A percentile compares a stretch with the other conserved stretches of the same genome.
These are phyloP conservation scores for Stigmatopora argus DNA, from an alignment of 2,113 vertebrate species.

Conservation along the genomic window DNA sequence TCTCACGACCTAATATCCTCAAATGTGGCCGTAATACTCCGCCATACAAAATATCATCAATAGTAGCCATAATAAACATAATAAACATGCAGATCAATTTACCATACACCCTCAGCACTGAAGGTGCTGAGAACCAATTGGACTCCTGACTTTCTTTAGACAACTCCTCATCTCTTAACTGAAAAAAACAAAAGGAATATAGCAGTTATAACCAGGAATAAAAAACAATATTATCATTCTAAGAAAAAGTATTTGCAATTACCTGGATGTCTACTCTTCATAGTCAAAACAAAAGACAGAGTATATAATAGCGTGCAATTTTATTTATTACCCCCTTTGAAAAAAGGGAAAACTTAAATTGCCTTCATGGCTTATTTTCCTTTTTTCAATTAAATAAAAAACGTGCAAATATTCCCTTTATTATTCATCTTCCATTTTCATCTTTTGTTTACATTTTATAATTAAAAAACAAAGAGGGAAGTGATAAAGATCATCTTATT, in stretches of 20 bases:
- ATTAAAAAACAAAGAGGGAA: too few species aligned
- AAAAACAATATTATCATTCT: not conserved
- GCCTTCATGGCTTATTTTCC: too few species aligned
- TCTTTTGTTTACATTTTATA: too few species aligned
- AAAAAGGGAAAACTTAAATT: too few species aligned
- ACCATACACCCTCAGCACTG: constrained; percentile 93
- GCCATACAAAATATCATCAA: not conserved
- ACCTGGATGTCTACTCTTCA: not conserved
- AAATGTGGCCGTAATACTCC: too few species aligned
- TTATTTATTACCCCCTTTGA: too few species aligned
- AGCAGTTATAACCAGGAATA: not conserved
- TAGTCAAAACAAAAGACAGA: not conserved
- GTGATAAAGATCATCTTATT: too few species aligned
- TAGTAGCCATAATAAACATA: not conserved
- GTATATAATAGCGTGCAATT: too few species aligned
- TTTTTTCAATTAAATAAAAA: too few species aligned
- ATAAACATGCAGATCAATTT: constrained; percentile 28
- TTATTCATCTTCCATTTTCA: too few species aligned
- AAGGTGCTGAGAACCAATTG: constrained; percentile 98
- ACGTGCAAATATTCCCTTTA: too few species aligned
- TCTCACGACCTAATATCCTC: too few species aligned
- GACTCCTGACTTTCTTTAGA: constrained; percentile 99
- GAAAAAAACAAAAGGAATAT: not conserved
- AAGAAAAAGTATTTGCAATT: not conserved
- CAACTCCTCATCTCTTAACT: constrained; percentile 95